Conservation (phyloP, 2,113 vertebrate genomes). For the Ceyx melanurus region DNA sequence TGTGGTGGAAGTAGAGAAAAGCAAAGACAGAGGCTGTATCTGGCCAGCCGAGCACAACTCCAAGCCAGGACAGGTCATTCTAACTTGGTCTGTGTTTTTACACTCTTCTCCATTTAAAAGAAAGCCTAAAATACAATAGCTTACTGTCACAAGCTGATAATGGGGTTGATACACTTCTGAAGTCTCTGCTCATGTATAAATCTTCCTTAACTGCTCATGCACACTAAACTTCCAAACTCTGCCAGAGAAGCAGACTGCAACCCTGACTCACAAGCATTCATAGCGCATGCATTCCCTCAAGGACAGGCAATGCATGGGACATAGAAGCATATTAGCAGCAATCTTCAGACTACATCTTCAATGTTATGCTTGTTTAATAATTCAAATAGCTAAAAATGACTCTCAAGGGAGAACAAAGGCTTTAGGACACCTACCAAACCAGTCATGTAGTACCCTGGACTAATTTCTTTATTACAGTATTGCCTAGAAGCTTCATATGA, state of each 20-base stretch:
- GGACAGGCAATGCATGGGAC: neutral
- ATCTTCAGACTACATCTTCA: neutral
- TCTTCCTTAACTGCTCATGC: neutral
- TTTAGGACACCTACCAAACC: neutral
- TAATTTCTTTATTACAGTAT: neutral
- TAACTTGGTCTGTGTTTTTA: neutral
- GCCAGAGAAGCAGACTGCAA: neutral
- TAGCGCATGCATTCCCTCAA: neutral
- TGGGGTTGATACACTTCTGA: neutral
- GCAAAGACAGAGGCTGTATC: neutral
- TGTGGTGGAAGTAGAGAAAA: neutral
- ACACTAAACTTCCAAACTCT: neutral
- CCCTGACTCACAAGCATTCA: neutral
- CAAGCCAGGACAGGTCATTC: neutral
- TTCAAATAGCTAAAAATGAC: neutral
- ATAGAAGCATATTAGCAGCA: neutral
- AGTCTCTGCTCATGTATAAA: neutral
- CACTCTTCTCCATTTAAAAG: neutral
- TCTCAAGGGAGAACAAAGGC: neutral
- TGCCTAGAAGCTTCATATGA: neutral
- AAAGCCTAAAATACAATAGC: neutral
- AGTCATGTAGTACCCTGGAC: neutral
- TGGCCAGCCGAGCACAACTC: neutral
- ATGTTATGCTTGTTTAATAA: neutral
- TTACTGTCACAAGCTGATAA: neutral